Conservation (phyloP, 1,140 invertebrate species). For the Druon quercuslanigerum region DNA sequence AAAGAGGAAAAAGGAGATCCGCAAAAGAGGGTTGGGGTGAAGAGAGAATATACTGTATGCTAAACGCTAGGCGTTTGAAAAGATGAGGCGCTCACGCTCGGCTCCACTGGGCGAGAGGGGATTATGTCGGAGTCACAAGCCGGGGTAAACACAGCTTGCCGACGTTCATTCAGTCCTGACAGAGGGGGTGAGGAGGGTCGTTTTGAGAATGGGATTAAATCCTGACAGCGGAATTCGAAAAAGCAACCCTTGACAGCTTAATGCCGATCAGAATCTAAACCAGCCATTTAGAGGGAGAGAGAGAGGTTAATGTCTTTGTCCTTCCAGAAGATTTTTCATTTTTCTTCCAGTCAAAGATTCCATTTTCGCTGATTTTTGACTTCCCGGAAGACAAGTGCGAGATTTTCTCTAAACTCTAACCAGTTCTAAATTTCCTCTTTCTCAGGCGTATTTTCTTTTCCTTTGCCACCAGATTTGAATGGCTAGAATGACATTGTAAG, state of each 20-base stretch:
- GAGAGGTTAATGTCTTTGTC: not conserved
- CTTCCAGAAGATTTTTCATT: not conserved
- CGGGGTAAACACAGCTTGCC: constrained; percentile 57
- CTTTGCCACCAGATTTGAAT: no score
- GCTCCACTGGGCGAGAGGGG: constrained; percentile 16
- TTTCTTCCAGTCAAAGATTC: not conserved
- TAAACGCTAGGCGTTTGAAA: constrained; percentile 29
- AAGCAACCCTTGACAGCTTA: constrained; percentile 66
- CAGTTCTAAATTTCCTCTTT: no score
- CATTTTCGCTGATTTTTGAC: constrained; percentile 1
- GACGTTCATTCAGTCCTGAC: constrained; percentile 48
- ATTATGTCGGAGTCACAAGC: constrained; percentile 32
- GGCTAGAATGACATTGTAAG: no score
- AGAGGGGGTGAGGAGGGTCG: constrained; percentile 57
- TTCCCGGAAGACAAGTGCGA: not conserved
- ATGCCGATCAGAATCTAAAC: constrained; percentile 64
- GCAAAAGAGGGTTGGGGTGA: not conserved
- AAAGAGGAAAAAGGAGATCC: constrained; percentile 18
- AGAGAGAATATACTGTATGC: constrained; percentile 15
- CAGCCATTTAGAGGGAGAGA: constrained; percentile 54
- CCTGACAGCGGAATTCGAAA: constrained; percentile 56
- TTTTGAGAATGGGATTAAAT: constrained; percentile 62
- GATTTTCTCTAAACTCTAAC: no score
- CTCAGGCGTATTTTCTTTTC: no score
- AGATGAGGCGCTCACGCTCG: constrained; percentile 28